Evolutionary conservation across 2,797 vertebrate species (phyloP).

Genomic region (Argyrosomus regius): DNA sequence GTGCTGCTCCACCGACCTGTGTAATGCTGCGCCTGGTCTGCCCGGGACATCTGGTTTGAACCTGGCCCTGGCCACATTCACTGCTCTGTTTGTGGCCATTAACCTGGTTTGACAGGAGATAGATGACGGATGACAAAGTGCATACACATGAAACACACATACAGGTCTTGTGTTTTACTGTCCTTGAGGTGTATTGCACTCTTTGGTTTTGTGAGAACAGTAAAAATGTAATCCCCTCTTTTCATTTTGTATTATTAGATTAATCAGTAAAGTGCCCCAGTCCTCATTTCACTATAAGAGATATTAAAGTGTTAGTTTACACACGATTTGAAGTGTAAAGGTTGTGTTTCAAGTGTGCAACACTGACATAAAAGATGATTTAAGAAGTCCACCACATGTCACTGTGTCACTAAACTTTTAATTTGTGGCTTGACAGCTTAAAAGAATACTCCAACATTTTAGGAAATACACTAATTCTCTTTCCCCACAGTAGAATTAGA

Average conservation of each 20-base stretch:
- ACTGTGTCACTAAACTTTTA: no score
- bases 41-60: conserved; percentile 46
- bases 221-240: background rate
- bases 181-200: conserved; percentile 23
- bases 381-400: background rate
- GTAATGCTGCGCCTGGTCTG: conserved; percentile 72
- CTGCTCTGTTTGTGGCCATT: conserved; percentile 64
- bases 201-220: conserved; percentile 4
- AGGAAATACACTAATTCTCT: background rate
- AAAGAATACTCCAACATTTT: conserved; percentile 21
- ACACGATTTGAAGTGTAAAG: background rate
- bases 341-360: background rate
- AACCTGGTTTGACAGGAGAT: conserved; percentile 65
- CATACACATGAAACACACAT: conserved; percentile 7
- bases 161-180: conserved; percentile 14
- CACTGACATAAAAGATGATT: background rate
- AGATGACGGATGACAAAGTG: background rate
- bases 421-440: background rate
- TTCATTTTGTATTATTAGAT: background rate
- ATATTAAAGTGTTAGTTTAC: background rate
- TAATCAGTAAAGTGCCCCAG: background rate
- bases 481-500: background rate
- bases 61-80: conserved; percentile 65
- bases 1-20: conserved; percentile 79
- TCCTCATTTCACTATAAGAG: background rate